Percentiles rank a stretch among this genome's conserved stretches.
Conservation (phyloP, 2,797 vertebrate species). For the Helicolenus hilgendorfi region DNA sequence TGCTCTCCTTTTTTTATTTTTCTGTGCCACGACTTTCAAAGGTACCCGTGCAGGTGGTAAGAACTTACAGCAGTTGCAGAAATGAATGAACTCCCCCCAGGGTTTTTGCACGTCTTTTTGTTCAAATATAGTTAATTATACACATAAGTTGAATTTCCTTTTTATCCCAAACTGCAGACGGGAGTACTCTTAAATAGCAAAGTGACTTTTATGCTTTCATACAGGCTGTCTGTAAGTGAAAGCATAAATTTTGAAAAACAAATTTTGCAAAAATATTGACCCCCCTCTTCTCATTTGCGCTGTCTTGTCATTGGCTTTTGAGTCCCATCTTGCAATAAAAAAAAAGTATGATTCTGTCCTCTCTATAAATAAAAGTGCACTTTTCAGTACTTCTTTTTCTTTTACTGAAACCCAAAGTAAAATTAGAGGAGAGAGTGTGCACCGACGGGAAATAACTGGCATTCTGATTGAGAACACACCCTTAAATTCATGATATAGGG, state of each 20-base stretch:
- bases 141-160: not conserved
- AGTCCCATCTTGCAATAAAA: not conserved
- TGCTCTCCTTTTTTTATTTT: not conserved
- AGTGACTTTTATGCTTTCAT: not conserved
- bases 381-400: not conserved
- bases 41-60: not conserved
- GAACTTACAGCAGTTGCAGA: not conserved
- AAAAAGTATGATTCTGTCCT: not conserved
- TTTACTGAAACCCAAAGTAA: not conserved
- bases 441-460: not conserved
- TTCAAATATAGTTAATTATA: not conserved
- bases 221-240: not conserved
- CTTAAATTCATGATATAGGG: not conserved
- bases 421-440: not conserved
- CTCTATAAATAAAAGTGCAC: not conserved
- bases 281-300: not conserved
- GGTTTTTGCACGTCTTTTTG: not conserved
- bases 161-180: not conserved
- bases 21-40: slow-evolving; percentile 37
- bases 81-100: not conserved
- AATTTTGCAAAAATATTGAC: not conserved
- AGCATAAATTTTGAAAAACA: not conserved
- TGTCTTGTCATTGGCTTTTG: not conserved
- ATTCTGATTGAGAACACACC: not conserved
- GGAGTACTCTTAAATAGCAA: not conserved